Conservation (phyloP, 1,140 invertebrate genomes). For the Caenorhabditis briggsae region DNA sequence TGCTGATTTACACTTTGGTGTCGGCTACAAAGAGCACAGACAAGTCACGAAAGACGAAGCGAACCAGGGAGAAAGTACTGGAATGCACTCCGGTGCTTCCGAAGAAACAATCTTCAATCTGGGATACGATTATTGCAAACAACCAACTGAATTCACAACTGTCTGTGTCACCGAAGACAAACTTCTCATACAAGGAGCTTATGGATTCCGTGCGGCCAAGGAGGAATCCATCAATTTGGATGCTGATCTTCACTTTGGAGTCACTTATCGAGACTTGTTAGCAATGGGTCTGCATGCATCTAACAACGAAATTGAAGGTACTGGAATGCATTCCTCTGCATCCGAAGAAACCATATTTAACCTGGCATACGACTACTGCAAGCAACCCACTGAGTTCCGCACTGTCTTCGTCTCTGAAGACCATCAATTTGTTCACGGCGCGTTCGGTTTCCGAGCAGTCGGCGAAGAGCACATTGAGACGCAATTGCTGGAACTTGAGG, state of each 20-base stretch:
- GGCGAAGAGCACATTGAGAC: conserved; percentile 54
- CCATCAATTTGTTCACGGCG: conserved; percentile 50
- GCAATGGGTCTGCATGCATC: conserved; percentile 54
- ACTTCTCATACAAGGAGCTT: conserved; percentile 51
- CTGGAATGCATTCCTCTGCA: conserved; percentile 53
- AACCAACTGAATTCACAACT: conserved; percentile 54
- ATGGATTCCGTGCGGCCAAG: conserved; percentile 51
- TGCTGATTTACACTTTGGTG: conserved; percentile 57
- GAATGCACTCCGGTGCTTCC: conserved; percentile 62
- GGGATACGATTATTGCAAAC: conserved; percentile 49
- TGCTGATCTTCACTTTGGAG: conserved; percentile 60
- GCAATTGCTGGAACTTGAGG: conserved; percentile 43
- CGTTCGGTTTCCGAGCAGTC: conserved; percentile 55
- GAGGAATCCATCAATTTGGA: conserved; percentile 54
- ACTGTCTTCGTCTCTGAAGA: conserved; percentile 41
- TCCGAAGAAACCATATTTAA: conserved; percentile 61
- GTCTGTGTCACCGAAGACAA: conserved; percentile 46
- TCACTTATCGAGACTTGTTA: conserved; percentile 30
- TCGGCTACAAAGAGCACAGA: conserved; percentile 58
- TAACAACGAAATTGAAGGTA: conserved; percentile 57
- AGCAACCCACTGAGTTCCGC: conserved; percentile 56
- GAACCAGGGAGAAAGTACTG: conserved; percentile 61
- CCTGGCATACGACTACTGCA: conserved; percentile 59
- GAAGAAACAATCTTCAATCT: conserved; percentile 59
- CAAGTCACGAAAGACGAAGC: conserved; percentile 64